A percentile compares a stretch with the other conserved stretches of the same genome.
These are phyloP conservation scores for Chrosomus eos DNA, from an alignment of 2,797 vertebrate genomes.

Conservation along the genomic window DNA sequence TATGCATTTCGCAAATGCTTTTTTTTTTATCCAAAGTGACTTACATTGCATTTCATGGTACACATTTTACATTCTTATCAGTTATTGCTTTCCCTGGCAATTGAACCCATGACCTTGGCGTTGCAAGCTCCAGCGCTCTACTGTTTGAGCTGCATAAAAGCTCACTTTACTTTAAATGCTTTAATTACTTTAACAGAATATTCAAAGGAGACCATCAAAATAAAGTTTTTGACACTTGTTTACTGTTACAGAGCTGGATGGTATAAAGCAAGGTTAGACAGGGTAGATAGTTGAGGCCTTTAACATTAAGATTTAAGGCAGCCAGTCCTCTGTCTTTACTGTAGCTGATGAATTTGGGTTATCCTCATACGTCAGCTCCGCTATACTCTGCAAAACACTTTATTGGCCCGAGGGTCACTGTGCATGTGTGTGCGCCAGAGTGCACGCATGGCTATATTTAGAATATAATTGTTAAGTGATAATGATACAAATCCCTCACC, in stretches of 20 bases:
- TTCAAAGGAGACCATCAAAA: neutral
- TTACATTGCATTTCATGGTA: no score
- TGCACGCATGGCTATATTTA: constrained; percentile 50
- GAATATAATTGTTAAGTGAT: constrained; percentile 52
- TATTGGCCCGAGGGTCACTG: constrained; percentile 31
- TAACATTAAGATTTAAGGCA: neutral
- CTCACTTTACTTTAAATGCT: no score
- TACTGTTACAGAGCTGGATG: neutral
- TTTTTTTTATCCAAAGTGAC: no score
- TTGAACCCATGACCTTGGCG: no score
- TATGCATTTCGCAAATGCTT: no score
- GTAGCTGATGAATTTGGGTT: constrained; percentile 18
- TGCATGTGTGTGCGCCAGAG: constrained; percentile 29
- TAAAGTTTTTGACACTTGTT: neutral
- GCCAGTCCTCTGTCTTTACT: constrained; percentile 22
- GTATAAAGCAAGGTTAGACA: neutral
- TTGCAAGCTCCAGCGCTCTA: no score
- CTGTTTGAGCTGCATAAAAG: no score
- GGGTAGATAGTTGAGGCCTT: neutral
- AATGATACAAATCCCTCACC: constrained; percentile 47
- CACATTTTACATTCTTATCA: no score
- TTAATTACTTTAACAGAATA: no score
- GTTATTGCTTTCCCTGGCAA: no score
- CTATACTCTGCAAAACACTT: constrained; percentile 34
- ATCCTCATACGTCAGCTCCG: neutral